These are phyloP conservation scores for Perithous albicinctus DNA, from an alignment of 2,888 invertebrate genomes.

Conservation along the genomic window DNA sequence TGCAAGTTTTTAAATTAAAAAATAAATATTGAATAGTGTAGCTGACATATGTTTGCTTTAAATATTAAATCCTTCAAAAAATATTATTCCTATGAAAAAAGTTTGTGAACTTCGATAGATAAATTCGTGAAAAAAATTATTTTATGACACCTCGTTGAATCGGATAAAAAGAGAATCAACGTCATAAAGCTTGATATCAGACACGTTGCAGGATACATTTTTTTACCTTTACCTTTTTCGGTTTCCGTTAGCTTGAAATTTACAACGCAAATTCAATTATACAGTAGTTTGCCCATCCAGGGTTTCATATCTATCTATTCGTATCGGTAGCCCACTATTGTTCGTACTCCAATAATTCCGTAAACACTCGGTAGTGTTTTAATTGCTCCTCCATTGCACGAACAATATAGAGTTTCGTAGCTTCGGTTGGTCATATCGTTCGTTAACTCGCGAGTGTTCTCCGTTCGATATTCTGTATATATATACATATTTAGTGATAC, in stretches of 20 bases:
- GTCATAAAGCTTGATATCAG: not conserved
- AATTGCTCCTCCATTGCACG: constrained; percentile 51
- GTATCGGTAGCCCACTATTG: constrained; percentile 27
- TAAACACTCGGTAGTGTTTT: constrained; percentile 52
- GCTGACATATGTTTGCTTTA: too few species aligned
- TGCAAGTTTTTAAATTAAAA: too few species aligned
- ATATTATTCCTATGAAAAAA: not conserved
- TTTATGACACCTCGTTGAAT: not conserved
- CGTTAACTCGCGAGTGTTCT: constrained; percentile 37
- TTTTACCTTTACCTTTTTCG: not conserved
- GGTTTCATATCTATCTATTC: constrained; percentile 25
- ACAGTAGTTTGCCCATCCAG: constrained; percentile 4
- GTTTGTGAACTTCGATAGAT: too few species aligned
- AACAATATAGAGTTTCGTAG: constrained; percentile 48
- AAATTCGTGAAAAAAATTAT: not conserved
- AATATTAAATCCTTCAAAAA: not conserved
- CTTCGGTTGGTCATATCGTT: constrained; percentile 41
- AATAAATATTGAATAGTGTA: too few species aligned
- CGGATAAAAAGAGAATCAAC: not conserved
- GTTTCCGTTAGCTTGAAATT: constrained; percentile 19
- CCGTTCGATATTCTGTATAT: constrained; percentile 23
- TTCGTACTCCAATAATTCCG: constrained; percentile 52
- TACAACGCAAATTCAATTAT: constrained; percentile 45
- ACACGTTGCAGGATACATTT: not conserved
- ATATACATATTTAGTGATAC: constrained; percentile 53